Conservation (phyloP, 2,113 vertebrate genomes). For the Ginglymostoma cirratum region DNA sequence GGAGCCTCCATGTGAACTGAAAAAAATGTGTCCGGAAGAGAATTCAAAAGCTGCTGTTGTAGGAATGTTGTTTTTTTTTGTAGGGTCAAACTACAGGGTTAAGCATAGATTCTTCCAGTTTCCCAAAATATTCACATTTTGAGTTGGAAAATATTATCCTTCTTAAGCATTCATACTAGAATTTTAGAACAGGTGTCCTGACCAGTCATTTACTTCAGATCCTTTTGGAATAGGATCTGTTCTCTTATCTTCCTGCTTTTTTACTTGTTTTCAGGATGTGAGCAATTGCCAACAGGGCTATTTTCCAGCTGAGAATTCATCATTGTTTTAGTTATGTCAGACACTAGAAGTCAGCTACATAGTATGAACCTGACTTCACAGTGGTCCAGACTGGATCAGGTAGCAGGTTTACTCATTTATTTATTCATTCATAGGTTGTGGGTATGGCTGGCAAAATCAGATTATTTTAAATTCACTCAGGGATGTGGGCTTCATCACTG, state of each 20-base stretch:
- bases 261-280: background rate
- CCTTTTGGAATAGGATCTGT: background rate
- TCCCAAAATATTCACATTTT: background rate
- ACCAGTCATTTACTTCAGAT: background rate
- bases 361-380: background rate
- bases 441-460: no score
- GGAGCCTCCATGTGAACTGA: background rate
- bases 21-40: background rate
- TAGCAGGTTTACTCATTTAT: background rate
- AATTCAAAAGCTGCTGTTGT: background rate
- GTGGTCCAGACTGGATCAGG: background rate
- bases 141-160: background rate
- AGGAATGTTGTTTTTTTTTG: background rate
- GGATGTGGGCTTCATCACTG: no score
- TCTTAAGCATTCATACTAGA: no score
- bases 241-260: background rate
- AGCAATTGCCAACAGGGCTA: background rate
- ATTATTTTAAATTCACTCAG: no score
- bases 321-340: background rate
- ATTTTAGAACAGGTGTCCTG: background rate
- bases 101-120: background rate
- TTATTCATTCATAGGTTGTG: no score
- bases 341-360: background rate
- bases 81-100: background rate
- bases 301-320: background rate